Conservation (phyloP, 2,797 vertebrate genomes). For the Phoeniculus purpureus region DNA sequence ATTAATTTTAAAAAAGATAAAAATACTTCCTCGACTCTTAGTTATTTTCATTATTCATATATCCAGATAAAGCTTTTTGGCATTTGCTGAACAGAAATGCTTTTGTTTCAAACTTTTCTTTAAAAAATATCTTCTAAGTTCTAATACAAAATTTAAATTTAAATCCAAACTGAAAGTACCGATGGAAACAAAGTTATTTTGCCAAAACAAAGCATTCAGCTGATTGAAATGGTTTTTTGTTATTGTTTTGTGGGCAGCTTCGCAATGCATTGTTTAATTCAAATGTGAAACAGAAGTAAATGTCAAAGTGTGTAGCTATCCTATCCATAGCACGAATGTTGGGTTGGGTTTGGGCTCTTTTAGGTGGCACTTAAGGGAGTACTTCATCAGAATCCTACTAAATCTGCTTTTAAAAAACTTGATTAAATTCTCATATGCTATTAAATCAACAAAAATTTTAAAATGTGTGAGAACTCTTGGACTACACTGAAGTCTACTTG, state of each 20-base stretch:
- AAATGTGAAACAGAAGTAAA: conserved; percentile 40
- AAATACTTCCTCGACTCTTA: neutral
- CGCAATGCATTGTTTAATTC: conserved; percentile 32
- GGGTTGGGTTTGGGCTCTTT: neutral
- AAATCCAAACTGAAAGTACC: conserved; percentile 52
- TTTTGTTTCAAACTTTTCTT: conserved; percentile 58
- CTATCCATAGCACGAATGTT: neutral
- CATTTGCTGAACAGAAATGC: conserved; percentile 2
- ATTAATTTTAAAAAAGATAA: neutral
- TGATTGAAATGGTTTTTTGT: conserved; percentile 51
- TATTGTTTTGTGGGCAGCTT: conserved; percentile 52
- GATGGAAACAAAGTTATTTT: conserved; percentile 69
- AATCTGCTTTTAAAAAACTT: neutral
- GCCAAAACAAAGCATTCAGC: conserved; percentile 56
- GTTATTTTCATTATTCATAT: conserved; percentile 23
- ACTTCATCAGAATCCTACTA: neutral
- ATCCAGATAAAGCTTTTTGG: conserved; percentile 12
- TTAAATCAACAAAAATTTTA: neutral
- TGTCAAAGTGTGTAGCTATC: neutral
- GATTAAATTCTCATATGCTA: neutral
- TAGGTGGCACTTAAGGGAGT: neutral
- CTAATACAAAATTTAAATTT: conserved; percentile 48
- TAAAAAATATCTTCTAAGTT: conserved; percentile 29
- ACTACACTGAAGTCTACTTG: neutral
- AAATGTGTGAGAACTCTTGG: neutral